phyloP scores from a whole-genome alignment of 2,113 vertebrate genomes.

The Rhabdornis inornatus region DNA sequence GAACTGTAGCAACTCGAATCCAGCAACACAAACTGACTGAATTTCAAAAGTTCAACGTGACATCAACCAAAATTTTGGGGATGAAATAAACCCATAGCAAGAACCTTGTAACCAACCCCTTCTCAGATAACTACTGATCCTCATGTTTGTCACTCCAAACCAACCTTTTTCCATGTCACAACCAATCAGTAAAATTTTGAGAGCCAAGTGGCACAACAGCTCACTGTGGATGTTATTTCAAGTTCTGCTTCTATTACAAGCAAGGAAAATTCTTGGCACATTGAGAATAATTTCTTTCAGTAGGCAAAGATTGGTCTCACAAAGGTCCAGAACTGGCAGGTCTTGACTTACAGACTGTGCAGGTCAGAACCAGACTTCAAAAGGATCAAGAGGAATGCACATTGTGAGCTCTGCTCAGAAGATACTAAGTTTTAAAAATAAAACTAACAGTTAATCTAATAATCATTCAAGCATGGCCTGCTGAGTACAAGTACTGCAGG shows the following conservation, averaged over 20 bases:
- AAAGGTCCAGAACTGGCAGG: not conserved
- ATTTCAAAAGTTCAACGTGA: not conserved
- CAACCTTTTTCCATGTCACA: not conserved
- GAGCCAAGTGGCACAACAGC: not conserved
- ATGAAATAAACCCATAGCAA: not conserved
- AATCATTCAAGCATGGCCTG: constrained; percentile 14
- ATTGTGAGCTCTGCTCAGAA: not conserved
- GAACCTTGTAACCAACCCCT: not conserved
- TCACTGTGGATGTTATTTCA: not conserved
- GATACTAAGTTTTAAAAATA: constrained; percentile 25
- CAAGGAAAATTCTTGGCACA: not conserved
- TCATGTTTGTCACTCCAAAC: not conserved
- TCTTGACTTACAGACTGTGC: not conserved
- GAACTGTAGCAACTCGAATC: not conserved
- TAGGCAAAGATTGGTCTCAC: not conserved
- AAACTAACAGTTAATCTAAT: constrained; percentile 55
- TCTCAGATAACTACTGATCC: not conserved
- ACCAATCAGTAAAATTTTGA: not conserved
- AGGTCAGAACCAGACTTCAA: not conserved
- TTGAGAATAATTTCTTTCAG: not conserved
- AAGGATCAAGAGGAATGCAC: not conserved
- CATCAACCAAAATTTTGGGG: not conserved
- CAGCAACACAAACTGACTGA: not conserved
- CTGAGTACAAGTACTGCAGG: constrained; percentile 24
- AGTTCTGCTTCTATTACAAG: not conserved